Evolutionary conservation across 2,113 vertebrate genomes (phyloP).

Genomic region (Etheostoma cragini): DNA sequence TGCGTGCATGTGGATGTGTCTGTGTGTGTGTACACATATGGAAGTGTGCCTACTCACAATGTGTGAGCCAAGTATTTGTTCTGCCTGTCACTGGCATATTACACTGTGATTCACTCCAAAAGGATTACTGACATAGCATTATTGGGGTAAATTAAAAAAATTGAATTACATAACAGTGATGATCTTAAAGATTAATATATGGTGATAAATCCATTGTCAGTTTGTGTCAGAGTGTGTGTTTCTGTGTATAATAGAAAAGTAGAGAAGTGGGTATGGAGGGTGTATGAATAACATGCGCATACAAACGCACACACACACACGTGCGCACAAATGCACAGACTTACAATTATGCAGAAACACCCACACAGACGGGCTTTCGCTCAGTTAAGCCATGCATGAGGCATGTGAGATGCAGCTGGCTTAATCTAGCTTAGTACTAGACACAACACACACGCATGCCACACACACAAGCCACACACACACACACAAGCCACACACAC

Average conservation of each 20-base stretch:
- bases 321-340: conserved; percentile 22
- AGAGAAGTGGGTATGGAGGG: neutral
- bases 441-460: conserved; percentile 30
- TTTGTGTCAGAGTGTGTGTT: conserved; percentile 16
- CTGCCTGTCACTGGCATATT: conserved; percentile 55
- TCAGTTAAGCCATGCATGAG: conserved; percentile 53
- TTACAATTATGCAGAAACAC: conserved; percentile 43
- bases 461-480: conserved; percentile 23
- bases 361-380: conserved; percentile 39
- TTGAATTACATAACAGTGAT: conserved; percentile 32
- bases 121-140: conserved; percentile 44
- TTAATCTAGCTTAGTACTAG: conserved; percentile 48
- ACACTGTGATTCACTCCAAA: conserved; percentile 48
- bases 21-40: conserved; percentile 40
- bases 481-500: conserved; percentile 10
- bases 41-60: conserved; percentile 48
- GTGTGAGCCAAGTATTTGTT: conserved; percentile 66
- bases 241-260: conserved; percentile 12
- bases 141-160: conserved; percentile 53
- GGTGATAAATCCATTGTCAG: conserved; percentile 41
- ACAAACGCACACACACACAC: conserved; percentile 10
- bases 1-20: neutral
- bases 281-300: conserved; percentile 2
- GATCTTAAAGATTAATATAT: conserved; percentile 55
- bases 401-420: conserved; percentile 44